Conservation (phyloP, 2,888 invertebrate genomes). For the Drosophila siamana region DNA sequence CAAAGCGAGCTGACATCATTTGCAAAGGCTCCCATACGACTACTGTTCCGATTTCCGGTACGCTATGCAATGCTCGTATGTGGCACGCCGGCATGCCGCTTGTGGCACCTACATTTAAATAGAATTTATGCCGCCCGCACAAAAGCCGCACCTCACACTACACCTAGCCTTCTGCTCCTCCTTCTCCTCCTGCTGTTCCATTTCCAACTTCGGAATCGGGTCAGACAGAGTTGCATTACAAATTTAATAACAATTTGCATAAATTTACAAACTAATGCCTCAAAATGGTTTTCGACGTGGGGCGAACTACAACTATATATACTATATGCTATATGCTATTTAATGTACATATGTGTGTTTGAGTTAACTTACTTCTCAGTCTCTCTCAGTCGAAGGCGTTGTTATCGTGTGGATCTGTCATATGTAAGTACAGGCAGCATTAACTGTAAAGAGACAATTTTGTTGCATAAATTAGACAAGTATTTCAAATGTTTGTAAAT, state of each 20-base stretch:
- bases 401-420: slow-evolving; percentile 63
- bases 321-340: not conserved
- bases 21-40: slow-evolving; percentile 23
- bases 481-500: slow-evolving; percentile 24
- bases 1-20: slow-evolving; percentile 57
- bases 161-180: slow-evolving; percentile 32
- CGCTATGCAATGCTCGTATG: slow-evolving; percentile 2
- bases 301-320: slow-evolving; percentile 3
- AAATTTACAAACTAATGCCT: slow-evolving; percentile 54
- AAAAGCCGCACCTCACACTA: slow-evolving; percentile 27
- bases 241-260: slow-evolving; percentile 71
- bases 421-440: slow-evolving; percentile 68
- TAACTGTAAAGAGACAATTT: slow-evolving; percentile 57
- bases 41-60: slow-evolving; percentile 40
- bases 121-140: slow-evolving; percentile 62
- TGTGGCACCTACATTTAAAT: slow-evolving; percentile 47
- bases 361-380: slow-evolving; percentile 64
- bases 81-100: slow-evolving; percentile 4
- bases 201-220: slow-evolving; percentile 49
- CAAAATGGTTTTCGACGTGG: slow-evolving; percentile 38
- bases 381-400: slow-evolving; percentile 64
- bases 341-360: not conserved
- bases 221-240: slow-evolving; percentile 53
- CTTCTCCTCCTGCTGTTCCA: slow-evolving; percentile 52
- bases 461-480: slow-evolving; percentile 37